These are phyloP conservation scores for Drosophila kanekoi DNA, from an alignment of 2,888 invertebrate genomes.

Conservation along the genomic window DNA sequence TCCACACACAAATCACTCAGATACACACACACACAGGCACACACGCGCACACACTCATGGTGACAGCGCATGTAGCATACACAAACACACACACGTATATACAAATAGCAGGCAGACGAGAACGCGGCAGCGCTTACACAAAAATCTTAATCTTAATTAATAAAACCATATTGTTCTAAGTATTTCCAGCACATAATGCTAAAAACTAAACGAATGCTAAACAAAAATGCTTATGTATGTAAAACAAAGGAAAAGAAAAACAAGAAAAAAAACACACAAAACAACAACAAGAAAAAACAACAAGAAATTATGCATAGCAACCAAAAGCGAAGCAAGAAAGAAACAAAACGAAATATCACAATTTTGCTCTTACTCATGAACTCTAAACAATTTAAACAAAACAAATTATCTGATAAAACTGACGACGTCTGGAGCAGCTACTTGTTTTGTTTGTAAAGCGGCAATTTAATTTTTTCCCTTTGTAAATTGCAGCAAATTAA, in stretches of 20 bases:
- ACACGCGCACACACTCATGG: constrained; percentile 15
- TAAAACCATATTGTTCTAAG: constrained; percentile 59
- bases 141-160: constrained; percentile 54
- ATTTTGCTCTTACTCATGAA: constrained; percentile 29
- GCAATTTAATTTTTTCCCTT: constrained; percentile 4
- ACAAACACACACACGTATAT: constrained; percentile 30
- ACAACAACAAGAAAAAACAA: no score
- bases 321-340: constrained; percentile 29
- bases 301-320: constrained; percentile 36
- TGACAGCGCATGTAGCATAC: constrained; percentile 40
- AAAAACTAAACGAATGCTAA: constrained; percentile 64
- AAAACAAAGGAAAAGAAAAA: constrained; percentile 30
- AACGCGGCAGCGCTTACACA: constrained; percentile 58
- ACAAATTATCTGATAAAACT: constrained; percentile 33
- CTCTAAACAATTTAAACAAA: constrained; percentile 10
- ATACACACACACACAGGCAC: constrained; percentile 19
- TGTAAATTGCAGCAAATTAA: constrained; percentile 12
- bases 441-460: constrained; percentile 39
- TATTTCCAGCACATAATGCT: constrained; percentile 64
- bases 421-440: constrained; percentile 26
- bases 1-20: constrained; percentile 16
- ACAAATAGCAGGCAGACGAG: constrained; percentile 55
- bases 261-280: constrained; percentile 12
- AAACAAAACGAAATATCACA: constrained; percentile 18
- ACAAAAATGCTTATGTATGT: constrained; percentile 55